Base-by-base conservation (phyloP, 2,797 vertebrate species). In the Limnodromus scolopaceus region DNA sequence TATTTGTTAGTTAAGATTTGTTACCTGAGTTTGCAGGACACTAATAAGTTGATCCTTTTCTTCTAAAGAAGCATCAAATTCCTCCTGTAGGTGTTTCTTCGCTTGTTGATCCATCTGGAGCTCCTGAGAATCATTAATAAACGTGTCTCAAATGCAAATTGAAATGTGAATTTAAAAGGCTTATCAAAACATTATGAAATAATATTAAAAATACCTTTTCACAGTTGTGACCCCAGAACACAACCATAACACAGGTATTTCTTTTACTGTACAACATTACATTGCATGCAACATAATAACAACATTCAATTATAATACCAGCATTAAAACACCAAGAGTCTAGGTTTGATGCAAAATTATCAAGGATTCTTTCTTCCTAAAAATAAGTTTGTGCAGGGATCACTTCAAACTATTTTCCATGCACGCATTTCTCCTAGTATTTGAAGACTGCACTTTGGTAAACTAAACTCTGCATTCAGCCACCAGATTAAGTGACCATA, bases 21-120 rank as follows among this genome's bases (percentile, higher is more conserved):
- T 64, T 64, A 99, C 99, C 98, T 99, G 99, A 89, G 99, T 99
- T 97, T 99, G 99, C 63, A 99, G 98, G 24, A 99, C 99, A 93
- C 98, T 99, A 94, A 99, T 99, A 97, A 99, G 98, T 96, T 99
- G 99, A 97, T 99, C 99, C 70, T 99, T 99, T 97, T 99, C 99
- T 93, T 99, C 99, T 80, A 99, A 97, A 4, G 98, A 98, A 70
- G 99, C 99, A 96, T 99, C 99, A 97, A 99, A 99, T 96, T 99
- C 99, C 16, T 99, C 99, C 66, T 99, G 99, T 43, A 99, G 98
- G 95, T 99, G 99, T 97, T 99, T 99, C 97, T 99, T 99, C 51
- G 99, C 99, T 96, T 99, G 99, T 81, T 99, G 99, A 97, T 99
- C 99, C 99, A 99, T 99, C 66, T 99, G 99, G 28, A 99, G 98